A percentile compares a stretch with the other conserved stretches of the same genome.
Conservation (phyloP, 2,113 vertebrate genomes). For the Boulengeromyrus knoepffleri region DNA sequence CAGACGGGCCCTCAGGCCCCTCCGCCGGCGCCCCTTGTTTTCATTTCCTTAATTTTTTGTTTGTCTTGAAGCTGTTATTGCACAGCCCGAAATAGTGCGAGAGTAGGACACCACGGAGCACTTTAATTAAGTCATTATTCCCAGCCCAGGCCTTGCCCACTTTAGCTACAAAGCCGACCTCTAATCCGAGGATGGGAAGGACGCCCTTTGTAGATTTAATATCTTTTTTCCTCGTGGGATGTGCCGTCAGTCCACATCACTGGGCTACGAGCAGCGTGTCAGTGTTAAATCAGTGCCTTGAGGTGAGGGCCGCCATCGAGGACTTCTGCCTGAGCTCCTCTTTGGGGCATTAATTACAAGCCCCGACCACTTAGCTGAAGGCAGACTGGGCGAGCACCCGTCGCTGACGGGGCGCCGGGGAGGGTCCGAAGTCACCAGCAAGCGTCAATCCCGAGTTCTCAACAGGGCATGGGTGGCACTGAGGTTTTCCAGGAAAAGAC, state of each 20-base stretch:
- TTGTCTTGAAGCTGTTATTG: conserved; percentile 53
- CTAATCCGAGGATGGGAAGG: conserved; percentile 52
- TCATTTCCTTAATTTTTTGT: conserved; percentile 20
- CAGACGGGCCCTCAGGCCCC: conserved; percentile 51
- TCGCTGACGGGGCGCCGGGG: background rate
- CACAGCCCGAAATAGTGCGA: conserved; percentile 43
- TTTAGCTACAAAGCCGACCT: conserved; percentile 56
- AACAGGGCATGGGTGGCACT: background rate
- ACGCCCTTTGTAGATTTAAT: conserved; percentile 58
- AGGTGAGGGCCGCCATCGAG: conserved; percentile 58
- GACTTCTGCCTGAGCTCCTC: conserved; percentile 49
- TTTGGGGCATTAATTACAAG: conserved; percentile 65
- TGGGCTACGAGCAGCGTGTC: conserved; percentile 49
- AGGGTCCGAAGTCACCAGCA: background rate
- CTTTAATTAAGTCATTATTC: conserved; percentile 52
- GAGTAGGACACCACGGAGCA: conserved; percentile 51
- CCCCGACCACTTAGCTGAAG: conserved; percentile 8
- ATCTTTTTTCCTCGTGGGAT: conserved; percentile 49
- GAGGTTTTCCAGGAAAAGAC: too few relatives aligned
- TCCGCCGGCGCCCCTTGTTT: conserved; percentile 33
- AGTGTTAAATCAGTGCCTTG: conserved; percentile 55
- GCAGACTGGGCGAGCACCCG: background rate
- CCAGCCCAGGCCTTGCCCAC: conserved; percentile 54
- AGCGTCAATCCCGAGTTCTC: background rate
- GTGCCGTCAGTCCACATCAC: conserved; percentile 47